Evolutionary conservation across 2,797 vertebrate species (phyloP), one percentile per base, ranked within the genome.

Genomic region (Phoebastria nigripes): DNA sequence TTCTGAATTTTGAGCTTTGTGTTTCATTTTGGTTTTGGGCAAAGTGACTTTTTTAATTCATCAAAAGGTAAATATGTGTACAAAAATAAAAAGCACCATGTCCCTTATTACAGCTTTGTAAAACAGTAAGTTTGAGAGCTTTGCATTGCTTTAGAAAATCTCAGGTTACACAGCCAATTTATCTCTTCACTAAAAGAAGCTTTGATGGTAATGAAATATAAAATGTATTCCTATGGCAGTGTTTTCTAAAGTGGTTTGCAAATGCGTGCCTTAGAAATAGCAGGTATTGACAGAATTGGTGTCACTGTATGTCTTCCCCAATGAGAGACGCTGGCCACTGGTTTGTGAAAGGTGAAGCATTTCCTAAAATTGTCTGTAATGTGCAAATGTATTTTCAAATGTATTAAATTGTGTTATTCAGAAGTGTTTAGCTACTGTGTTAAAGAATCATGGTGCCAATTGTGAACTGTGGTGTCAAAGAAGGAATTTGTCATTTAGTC

Each of bases 331-430:
- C 54, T 73, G 69, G 28, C 24, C 12, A 20, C 74, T 81, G 66
- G 42, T 69, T 90, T 91, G 51, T 94, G 56, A 82, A 81, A 49
- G 51, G 29, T 76, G 47, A 85, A 90, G 52, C 17, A 14, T 91
- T 90, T 95, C 66, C 41, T 70, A 78, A 70, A 41, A 66, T 35
- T 76, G 28, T 81, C 42, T 78, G 33, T 84, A 77, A 73, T 10
- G 10, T 94, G 72, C 67, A 89, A 90, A 67, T 95, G 55, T 84
- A 55, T 97, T 95, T 96, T 85, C 61, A 92, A 95, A 84, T 88
- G 24, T 33, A 89, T 92, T 94, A 95, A 97, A 95, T n/a, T 11
- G 6, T 84, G 25, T 65, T 86, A 78, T 33, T 91, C 18, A 8
- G 67, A 94, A 39, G 26, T 55, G 24, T 52, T 71, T 51, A 46